Evolutionary conservation across 2,888 invertebrate species (phyloP), one percentile per base, ranked within the genome.

Genomic region (Protodeltote pygarga): DNA sequence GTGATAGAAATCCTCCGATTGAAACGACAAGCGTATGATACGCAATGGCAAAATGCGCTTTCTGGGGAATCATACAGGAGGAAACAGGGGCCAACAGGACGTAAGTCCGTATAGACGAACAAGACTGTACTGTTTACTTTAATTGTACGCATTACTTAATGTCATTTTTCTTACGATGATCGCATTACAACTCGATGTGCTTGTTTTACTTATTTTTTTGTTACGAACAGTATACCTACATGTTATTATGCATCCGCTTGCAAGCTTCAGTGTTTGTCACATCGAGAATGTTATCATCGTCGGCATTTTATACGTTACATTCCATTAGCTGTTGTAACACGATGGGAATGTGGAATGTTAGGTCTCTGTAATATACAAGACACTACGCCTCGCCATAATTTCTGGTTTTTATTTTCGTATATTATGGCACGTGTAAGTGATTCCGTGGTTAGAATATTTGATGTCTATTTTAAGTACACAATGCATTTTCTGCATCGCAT

Each of bases 21-120:
- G 71, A 92, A 92, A 84, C 82, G 90, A 66, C 89, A 89, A 78
- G 74, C 81, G 58, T 77, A 75, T 71, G 88, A 90, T 71, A 64
- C 80, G 54, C 88, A 84, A 70, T 89, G 89, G 89, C 76, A 77
- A 74, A 83, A 78, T 74, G 68, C 75, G 60, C 66, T 74, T 51
- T 71, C 83, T 66, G 89, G 82, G 65, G 93, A 92, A 79, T 87
- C 87, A 62, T 94, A 94, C 87, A 92, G 94, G 72, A 93, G 94
- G 79, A 94, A 94, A 85, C 94, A 94, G 81, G 93, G 93, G 83
- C 91, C 93, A 70, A 89, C 93, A 74, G 94, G 94, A 85, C 93
- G 94, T 94, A 94, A 94, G 94, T 94, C 86, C 79, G 65, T 55
- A 77, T 79, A 80, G 70, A 78, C 64, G 71, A 45, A 72, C 46